These are phyloP conservation scores for Scomber scombrus DNA, from an alignment of 2,113 vertebrate species.

Conservation along the genomic window DNA sequence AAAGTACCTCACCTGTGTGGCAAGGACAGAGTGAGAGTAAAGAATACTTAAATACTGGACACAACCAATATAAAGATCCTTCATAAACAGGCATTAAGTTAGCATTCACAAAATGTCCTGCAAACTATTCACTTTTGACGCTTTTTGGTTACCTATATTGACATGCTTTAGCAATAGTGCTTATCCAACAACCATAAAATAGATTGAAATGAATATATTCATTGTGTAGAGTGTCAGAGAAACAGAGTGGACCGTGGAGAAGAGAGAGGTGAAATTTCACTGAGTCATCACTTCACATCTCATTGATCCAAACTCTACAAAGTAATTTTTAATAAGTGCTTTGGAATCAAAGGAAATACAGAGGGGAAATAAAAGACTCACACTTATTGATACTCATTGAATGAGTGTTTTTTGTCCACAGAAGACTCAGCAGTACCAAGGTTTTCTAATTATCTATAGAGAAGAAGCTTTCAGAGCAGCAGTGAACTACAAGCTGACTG, in stretches of 20 bases:
- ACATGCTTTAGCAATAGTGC: not conserved
- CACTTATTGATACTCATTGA: not conserved
- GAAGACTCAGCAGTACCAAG: too few species aligned
- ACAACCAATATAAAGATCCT: not conserved
- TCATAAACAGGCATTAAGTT: too few species aligned
- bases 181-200: not conserved
- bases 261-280: not conserved
- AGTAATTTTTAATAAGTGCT: conserved; percentile 18
- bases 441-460: not conserved
- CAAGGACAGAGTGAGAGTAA: not conserved
- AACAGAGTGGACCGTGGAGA: not conserved
- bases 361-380: not conserved
- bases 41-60: not conserved
- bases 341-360: not conserved
- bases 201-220: not conserved
- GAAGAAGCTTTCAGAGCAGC: too few species aligned
- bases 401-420: not conserved
- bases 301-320: conserved; percentile 23
- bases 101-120: too few species aligned
- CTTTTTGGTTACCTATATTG: not conserved
- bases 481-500: not conserved
- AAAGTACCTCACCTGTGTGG: conserved; percentile 31
- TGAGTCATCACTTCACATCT: conserved; percentile 34
- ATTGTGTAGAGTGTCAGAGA: not conserved
- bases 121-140: too few species aligned